Evolutionary conservation across 2,888 invertebrate genomes (phyloP), one percentile per base, ranked within the genome.

Genomic region (Microdon myrmicae): DNA sequence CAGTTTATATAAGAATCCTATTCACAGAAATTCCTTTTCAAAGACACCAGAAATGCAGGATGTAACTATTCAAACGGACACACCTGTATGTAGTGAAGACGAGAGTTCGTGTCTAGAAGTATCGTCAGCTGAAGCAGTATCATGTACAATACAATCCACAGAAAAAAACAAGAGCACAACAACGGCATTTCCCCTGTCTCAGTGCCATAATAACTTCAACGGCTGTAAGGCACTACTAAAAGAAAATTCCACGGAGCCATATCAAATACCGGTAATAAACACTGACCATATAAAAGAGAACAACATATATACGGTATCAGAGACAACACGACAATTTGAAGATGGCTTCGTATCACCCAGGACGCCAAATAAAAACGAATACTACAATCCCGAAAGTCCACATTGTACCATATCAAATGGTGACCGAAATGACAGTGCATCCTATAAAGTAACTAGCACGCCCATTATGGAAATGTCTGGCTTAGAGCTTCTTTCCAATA

Each of bases 11-110:
- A 56, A 43, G 37, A 37, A 29, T 12, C 10, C 56, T 5, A 16
- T 7, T 37, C 1, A 12, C 1, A 37, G 20, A 16, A 8, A n/a
- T 7, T 26, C 55, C 9, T 25, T 23, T 25, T 64, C 70, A 13
- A 35, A 54, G 31, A 31, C 71, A 51, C 81, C 84, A 1, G 85
- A 86, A 59, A 90, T 89, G n/a, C 90, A 86, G 74, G 91, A 92
- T 72, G 91, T 91, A 0, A 90, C 90, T 41, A 92, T 91, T 73
- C 92, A 92, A 79, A 92, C 92, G 0, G 91, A 92, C 71, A 87
- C 89, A 12, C 86, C 88, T 0, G 79, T 83, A 2, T 85, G 71
- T 56, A 88, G 87, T 69, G 89, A 89, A 47, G 88, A 89, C 67
- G 89, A 78, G 49, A 74, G 69, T 47, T 73, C 71, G 0, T 70